phyloP scores from a whole-genome alignment of 2,888 invertebrate genomes.

The Chaetoderma sp. region DNA sequence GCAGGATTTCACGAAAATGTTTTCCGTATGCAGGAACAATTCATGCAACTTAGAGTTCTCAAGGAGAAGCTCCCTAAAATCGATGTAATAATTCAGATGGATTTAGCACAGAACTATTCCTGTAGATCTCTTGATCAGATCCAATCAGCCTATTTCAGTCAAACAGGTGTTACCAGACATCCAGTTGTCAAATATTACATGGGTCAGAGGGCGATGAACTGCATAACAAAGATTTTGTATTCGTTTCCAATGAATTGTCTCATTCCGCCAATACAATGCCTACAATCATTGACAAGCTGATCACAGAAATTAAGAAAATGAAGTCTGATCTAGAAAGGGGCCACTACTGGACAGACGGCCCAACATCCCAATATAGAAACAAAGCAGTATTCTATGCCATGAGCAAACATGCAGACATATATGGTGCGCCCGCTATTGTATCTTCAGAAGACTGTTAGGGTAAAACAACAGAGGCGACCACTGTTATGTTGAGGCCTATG shows the following conservation, averaged over 20 bases:
- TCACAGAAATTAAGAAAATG: too few species aligned
- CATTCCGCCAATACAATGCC: constrained; percentile 15
- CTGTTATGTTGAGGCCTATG: too few species aligned
- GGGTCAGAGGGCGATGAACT: too few species aligned
- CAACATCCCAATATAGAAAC: constrained; percentile 12
- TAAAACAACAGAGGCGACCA: too few species aligned
- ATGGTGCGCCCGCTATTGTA: too few species aligned
- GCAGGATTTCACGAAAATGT: constrained; percentile 19
- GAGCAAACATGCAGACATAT: too few species aligned
- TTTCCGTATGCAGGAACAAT: constrained; percentile 15
- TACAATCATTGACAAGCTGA: constrained; percentile 14
- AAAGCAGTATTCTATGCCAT: too few species aligned
- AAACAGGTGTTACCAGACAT: too few species aligned
- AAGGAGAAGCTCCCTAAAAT: constrained; percentile 21
- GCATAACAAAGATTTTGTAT: constrained; percentile 14
- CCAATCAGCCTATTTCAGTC: constrained; percentile 32
- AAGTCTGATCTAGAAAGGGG: neutral
- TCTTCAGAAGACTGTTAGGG: too few species aligned
- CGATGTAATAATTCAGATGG: constrained; percentile 32
- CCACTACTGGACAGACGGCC: constrained; percentile 17
- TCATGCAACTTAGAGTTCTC: constrained; percentile 16
- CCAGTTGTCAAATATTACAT: constrained; percentile 11
- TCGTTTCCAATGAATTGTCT: constrained; percentile 17
- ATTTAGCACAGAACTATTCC: constrained; percentile 32
- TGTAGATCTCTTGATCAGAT: constrained; percentile 26